A percentile compares a stretch with the other conserved stretches of the same genome.
These are phyloP conservation scores for Channa maculata DNA, from an alignment of 2,113 vertebrate species.

Conservation along the genomic window DNA sequence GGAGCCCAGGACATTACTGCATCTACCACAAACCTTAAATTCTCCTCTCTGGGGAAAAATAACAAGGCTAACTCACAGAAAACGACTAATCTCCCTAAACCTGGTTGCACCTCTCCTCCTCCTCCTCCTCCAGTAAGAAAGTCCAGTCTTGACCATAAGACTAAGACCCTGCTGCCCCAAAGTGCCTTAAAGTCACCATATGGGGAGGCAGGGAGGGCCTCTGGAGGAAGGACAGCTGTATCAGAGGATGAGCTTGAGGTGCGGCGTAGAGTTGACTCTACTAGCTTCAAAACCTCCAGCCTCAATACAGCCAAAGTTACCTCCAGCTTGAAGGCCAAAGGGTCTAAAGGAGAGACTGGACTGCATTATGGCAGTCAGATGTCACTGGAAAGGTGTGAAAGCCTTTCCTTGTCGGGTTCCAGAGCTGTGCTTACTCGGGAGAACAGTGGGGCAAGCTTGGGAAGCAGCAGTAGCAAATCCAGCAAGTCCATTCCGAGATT, in stretches of 20 bases:
- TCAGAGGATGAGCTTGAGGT: constrained; percentile 79
- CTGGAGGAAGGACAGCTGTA: constrained; percentile 65
- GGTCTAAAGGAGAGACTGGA: constrained; percentile 81
- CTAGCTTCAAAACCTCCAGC: constrained; percentile 83
- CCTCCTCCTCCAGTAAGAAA: constrained; percentile 93
- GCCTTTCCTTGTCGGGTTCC: constrained; percentile 82
- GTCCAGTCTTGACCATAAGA: constrained; percentile 94
- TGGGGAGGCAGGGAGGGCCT: constrained; percentile 77
- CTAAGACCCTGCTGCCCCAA: constrained; percentile 78
- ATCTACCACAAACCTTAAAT: constrained; percentile 85
- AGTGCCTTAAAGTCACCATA: constrained; percentile 86
- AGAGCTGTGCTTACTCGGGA: constrained; percentile 83
- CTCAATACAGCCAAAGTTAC: constrained; percentile 85
- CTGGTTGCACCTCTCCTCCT: constrained; percentile 86
- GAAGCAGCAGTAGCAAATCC: constrained; percentile 78
- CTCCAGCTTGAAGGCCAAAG: constrained; percentile 87
- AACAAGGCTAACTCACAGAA: constrained; percentile 84
- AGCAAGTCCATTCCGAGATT: constrained; percentile 89
- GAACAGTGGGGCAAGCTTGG: constrained; percentile 81
- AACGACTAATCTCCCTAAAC: constrained; percentile 80
- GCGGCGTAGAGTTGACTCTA: constrained; percentile 80
- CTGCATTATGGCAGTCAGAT: constrained; percentile 87
- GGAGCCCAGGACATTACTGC: constrained; percentile 77
- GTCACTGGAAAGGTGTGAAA: constrained; percentile 91
- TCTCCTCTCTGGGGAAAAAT: constrained; percentile 86